phyloP scores from a whole-genome alignment of 1,140 invertebrate genomes.

The Ceratosolen solmsi region DNA sequence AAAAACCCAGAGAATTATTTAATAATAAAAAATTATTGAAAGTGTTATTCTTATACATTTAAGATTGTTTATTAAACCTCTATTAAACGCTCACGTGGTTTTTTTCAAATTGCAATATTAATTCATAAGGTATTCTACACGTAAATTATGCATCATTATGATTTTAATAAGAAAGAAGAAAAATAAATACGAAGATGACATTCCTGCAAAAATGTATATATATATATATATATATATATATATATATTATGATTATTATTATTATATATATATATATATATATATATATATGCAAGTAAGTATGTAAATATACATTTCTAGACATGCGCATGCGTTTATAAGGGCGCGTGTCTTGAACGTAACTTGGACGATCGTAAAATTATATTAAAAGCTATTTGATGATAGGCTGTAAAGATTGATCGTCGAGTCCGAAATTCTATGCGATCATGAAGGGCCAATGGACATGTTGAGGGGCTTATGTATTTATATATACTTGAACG shows the following conservation, averaged over 20 bases:
- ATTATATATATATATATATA: neutral
- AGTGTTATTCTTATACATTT: too few species aligned
- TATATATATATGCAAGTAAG: neutral
- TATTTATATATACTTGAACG: neutral
- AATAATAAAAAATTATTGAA: too few species aligned
- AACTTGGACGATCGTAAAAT: slow-evolving; percentile 34
- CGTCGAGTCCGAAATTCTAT: neutral
- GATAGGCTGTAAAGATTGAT: neutral
- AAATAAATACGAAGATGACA: slow-evolving; percentile 17
- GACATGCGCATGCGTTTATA: neutral
- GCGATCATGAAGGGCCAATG: neutral
- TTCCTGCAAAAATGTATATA: neutral
- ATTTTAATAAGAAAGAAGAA: neutral
- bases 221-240: slow-evolving; percentile 5
- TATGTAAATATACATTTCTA: neutral
- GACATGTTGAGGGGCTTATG: neutral
- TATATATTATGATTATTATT: too few species aligned
- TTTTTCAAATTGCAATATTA: slow-evolving; percentile 13
- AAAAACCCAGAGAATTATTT: too few species aligned
- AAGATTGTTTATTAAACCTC: too few species aligned
- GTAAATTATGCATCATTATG: slow-evolving; percentile 22
- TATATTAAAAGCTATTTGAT: slow-evolving; percentile 31
- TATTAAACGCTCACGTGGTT: too few species aligned
- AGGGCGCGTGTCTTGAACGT: neutral
- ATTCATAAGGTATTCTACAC: neutral